Percentiles rank a stretch among this genome's conserved stretches.
Conservation (phyloP, 2,888 invertebrate genomes). For the Adelphocoris suturalis region DNA sequence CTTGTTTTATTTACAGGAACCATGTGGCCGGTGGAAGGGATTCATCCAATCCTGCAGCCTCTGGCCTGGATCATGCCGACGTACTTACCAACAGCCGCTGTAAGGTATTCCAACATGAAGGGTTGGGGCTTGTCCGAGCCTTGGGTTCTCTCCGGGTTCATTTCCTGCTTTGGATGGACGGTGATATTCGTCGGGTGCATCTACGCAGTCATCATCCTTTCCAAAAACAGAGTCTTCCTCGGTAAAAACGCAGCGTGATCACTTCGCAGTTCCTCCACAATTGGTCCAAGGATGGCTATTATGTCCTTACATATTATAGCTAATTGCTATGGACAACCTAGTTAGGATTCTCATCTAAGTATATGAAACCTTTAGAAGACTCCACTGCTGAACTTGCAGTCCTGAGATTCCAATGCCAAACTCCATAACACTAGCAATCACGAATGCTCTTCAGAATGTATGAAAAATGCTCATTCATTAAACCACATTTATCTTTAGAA, state of each 20-base stretch:
- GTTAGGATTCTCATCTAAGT: no score
- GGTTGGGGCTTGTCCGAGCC: constrained; percentile 85
- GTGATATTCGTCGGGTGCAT: constrained; percentile 49
- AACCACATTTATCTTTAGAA: no score
- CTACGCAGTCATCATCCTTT: constrained; percentile 24
- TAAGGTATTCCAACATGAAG: constrained; percentile 85
- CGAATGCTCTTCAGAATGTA: no score
- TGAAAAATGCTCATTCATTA: no score
- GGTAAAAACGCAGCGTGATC: constrained; percentile 57
- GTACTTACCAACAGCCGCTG: constrained; percentile 84
- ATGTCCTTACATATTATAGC: no score
- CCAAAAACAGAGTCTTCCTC: constrained; percentile 63
- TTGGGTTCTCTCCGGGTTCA: constrained; percentile 77
- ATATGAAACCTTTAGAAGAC: no score
- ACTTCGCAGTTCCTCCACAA: not conserved
- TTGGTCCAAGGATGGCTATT: not conserved
- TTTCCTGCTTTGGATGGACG: constrained; percentile 61
- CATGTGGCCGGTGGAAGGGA: constrained; percentile 86
- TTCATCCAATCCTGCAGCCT: constrained; percentile 80
- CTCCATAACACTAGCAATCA: no score
- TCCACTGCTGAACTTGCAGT: no score
- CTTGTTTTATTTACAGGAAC: constrained; percentile 77
- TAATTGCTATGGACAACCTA: no score
- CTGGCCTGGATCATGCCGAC: constrained; percentile 87
- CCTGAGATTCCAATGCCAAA: no score